These are phyloP conservation scores for Pomacea maculata DNA, from an alignment of 1,140 invertebrate genomes.

Conservation along the genomic window DNA sequence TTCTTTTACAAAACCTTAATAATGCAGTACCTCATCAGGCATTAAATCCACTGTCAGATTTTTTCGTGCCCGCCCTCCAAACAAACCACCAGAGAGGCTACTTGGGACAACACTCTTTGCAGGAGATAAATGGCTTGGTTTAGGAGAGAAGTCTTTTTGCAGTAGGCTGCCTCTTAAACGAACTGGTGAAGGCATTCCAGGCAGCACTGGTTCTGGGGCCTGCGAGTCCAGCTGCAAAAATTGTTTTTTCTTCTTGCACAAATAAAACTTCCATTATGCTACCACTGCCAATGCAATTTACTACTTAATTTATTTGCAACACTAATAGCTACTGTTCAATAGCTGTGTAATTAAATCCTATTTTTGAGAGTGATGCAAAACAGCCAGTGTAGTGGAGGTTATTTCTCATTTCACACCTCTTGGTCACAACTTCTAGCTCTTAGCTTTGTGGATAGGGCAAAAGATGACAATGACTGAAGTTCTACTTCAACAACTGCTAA, in stretches of 20 bases:
- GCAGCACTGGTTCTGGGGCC: conserved; percentile 48
- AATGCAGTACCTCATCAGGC: conserved; percentile 44
- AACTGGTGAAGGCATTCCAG: conserved; percentile 54
- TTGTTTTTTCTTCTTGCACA: conserved; percentile 3
- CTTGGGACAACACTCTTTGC: conserved; percentile 39
- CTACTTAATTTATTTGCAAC: conserved; percentile 10
- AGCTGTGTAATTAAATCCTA: background rate
- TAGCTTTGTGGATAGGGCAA: too few species aligned
- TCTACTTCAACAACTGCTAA: too few species aligned
- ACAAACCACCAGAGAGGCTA: background rate
- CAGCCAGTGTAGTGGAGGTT: background rate
- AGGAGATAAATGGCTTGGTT: conserved; percentile 39
- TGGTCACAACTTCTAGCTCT: too few species aligned
- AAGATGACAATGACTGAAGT: too few species aligned
- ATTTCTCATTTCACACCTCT: too few species aligned
- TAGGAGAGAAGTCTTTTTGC: conserved; percentile 53
- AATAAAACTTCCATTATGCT: background rate
- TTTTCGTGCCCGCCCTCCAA: conserved; percentile 27
- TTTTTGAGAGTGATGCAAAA: background rate
- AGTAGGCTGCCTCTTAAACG: conserved; percentile 58
- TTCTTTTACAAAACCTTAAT: too few species aligned
- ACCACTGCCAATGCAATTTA: background rate
- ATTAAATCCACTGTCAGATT: conserved; percentile 39
- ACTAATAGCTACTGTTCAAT: background rate
- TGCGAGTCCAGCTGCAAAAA: conserved; percentile 44